Base-by-base conservation (phyloP, 2,888 invertebrate genomes). In the Pristionchus japonicus region DNA sequence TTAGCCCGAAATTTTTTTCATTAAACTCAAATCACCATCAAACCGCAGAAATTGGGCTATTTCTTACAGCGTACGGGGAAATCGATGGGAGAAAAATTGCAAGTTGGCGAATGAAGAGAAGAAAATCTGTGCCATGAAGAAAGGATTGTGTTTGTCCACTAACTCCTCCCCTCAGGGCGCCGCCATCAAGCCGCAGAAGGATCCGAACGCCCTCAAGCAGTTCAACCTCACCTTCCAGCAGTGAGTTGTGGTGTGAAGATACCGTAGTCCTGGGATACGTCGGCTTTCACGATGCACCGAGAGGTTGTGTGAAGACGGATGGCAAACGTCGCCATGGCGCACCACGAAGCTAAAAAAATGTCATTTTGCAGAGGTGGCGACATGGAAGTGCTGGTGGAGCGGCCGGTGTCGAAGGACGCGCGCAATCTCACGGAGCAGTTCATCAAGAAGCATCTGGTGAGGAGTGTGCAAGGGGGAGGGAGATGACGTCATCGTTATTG, bases 381-480 rank as follows among this genome's bases (percentile, higher is more conserved):
- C 23, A 74, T 74, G 74, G 74, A 74, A 23, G 74, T 74, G 74
- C 74, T 74, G 40, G 23, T 74, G 3, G 74, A 74, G 74, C 74
- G 74, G 37, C 74, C 74, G 23, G 74, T 74, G 20, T 74, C 74
- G 23, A 74, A 74, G 74, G 74, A 74, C n/a, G 74, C 74, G 4
- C 74, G 74, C 40, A 40, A 13, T 1, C 74, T 74, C 74, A 74
- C 74, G 7, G 40, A 74, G 20, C 20, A 17, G 74, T 74, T 40
- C 40, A 74, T 74, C 43, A 74, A 74, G 74, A 74, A 74, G 74
- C 74, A 74, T 31, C 74, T 74, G 74, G 74, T 74, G n/a, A 74
- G 74, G 31, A 6, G 31, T 7, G 67, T 7, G 31, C 40, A n/a
- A 9, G 64, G 27, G 64, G 27, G 27, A 23, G 64, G 17, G 64